These are phyloP conservation scores for Apis mellifera DNA, from an alignment of 1,140 invertebrate species.

Conservation along the genomic window DNA sequence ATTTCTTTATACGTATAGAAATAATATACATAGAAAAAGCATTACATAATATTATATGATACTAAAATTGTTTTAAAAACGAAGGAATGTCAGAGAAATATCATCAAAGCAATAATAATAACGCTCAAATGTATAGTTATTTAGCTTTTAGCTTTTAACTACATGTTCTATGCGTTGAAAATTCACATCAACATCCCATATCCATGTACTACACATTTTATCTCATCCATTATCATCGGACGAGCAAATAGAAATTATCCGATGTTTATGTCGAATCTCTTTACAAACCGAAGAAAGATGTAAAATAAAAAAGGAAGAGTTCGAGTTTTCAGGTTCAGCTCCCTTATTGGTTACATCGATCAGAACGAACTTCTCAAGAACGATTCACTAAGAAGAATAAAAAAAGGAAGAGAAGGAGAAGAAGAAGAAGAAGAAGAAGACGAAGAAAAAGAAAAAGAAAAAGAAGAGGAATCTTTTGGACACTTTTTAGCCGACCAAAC, in stretches of 20 bases:
- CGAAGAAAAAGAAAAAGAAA: background rate
- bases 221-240: conserved; percentile 11
- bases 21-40: too few species aligned
- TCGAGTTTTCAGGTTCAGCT: background rate
- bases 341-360: conserved; percentile 34
- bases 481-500: conserved; percentile 34
- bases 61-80: too few species aligned
- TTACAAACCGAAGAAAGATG: background rate
- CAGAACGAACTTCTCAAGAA: conserved; percentile 18
- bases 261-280: conserved; percentile 32
- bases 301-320: background rate
- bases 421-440: background rate
- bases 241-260: conserved; percentile 19
- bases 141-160: background rate
- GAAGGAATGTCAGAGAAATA: too few species aligned
- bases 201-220: conserved; percentile 29
- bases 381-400: background rate
- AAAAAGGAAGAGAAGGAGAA: background rate
- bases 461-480: conserved; percentile 32
- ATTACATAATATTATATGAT: too few species aligned
- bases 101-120: too few species aligned
- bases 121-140: too few species aligned
- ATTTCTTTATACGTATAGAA: too few species aligned
- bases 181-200: conserved; percentile 15
- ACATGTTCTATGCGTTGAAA: background rate